Base-by-base conservation (phyloP, 1,140 invertebrate species). In the Cherax quadricarinatus region DNA sequence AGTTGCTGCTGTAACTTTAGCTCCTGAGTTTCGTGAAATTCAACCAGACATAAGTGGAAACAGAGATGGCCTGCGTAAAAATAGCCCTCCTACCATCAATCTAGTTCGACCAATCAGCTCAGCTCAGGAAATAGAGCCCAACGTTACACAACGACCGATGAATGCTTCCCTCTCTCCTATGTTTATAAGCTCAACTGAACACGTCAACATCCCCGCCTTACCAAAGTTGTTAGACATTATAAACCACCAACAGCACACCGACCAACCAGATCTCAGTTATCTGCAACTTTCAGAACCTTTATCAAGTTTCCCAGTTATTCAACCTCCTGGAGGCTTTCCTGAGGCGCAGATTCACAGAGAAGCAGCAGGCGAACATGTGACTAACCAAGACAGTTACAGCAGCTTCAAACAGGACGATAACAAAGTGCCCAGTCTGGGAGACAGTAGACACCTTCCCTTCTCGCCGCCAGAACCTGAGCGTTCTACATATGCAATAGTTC, bases 131-230 rank as follows among this genome's bases (percentile, higher is more conserved):
- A 21, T 24, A 14, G n/a, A 70, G 14, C 12, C 70, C 3, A 86
- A 75, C 70, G 48, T 48, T 10, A 4, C 24, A 51, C 6, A 51
- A 6, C 85, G 85, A 14, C 85, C 85, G 4, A 16, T 75, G 10
- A 30, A 66, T 14, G 49, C 73, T n/a, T 60, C 91, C 48, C 75
- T 83, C 18, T 84, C 92, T 41, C 88, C 92, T 49, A 88, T 90
- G 14, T 86, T 86, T 49, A 89, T 90, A 24, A 90, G 87, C 82
- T 90, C 88, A 9, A 93, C 92, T 48, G 92, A 89, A 7, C 89
- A 84, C 82, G 83, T 93, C 41, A 89, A 88, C 12, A 93, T 88
- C 21, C 87, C 92, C 10, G 82, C 88, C 48, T 30, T 89, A 12
- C 83, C 92, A 10, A 66, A 86, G 21, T 60, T 90, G 73, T 41